Conservation (phyloP, 2,113 vertebrate species). For the Lophius piscatorius region DNA sequence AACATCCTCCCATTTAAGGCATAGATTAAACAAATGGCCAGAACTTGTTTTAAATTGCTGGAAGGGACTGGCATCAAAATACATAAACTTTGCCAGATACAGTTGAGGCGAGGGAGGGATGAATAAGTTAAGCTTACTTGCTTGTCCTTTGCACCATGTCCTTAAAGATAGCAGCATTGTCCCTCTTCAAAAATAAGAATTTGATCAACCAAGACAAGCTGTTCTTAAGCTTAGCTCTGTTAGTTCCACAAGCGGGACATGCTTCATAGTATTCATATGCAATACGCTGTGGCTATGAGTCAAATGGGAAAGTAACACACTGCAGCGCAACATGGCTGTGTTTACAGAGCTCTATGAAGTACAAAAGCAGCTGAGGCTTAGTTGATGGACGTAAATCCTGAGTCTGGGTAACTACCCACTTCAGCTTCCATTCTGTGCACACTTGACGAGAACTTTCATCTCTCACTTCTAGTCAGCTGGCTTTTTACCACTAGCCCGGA, state of each 20-base stretch:
- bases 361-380: slow-evolving; percentile 68
- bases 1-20: slow-evolving; percentile 28
- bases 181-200: slow-evolving; percentile 51
- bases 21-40: slow-evolving; percentile 20
- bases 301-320: slow-evolving; percentile 28
- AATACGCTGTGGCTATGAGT: slow-evolving; percentile 58
- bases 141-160: slow-evolving; percentile 55
- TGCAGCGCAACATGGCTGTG: slow-evolving; percentile 18
- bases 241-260: slow-evolving; percentile 34
- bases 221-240: slow-evolving; percentile 41
- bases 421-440: slow-evolving; percentile 43
- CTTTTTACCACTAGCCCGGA: slow-evolving; percentile 49
- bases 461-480: slow-evolving; percentile 56
- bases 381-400: slow-evolving; percentile 79
- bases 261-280: slow-evolving; percentile 44
- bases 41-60: slow-evolving; percentile 35
- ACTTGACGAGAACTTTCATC: slow-evolving; percentile 70
- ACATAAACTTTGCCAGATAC: slow-evolving; percentile 11
- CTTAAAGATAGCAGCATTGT: slow-evolving; percentile 42
- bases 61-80: slow-evolving; percentile 11
- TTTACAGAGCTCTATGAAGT: slow-evolving; percentile 55
- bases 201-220: slow-evolving; percentile 62
- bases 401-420: slow-evolving; percentile 69
- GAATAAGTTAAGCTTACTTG: slow-evolving; percentile 50
- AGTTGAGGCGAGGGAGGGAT: slow-evolving; percentile 19